Percentiles rank a stretch among this genome's conserved stretches.
These are phyloP conservation scores for Aplysia californica DNA, from an alignment of 1,140 invertebrate species.

Conservation along the genomic window DNA sequence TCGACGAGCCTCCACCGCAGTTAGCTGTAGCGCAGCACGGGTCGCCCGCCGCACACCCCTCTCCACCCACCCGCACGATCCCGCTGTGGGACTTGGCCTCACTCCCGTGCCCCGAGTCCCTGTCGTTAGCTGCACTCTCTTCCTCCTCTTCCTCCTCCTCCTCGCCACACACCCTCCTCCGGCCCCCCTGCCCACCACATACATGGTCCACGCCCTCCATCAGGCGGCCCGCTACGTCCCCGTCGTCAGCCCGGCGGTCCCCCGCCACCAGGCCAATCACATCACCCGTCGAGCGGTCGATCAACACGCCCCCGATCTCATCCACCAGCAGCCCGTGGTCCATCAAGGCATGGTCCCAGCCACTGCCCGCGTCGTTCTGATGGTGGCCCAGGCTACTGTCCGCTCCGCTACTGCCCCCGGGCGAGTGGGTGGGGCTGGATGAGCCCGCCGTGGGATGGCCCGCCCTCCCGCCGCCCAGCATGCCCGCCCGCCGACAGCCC, in stretches of 20 bases:
- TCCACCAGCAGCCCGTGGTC: too few relatives aligned
- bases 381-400: slow-evolving; percentile 4
- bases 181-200: too few relatives aligned
- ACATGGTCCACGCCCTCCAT: too few relatives aligned
- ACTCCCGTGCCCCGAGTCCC: slow-evolving; percentile 26
- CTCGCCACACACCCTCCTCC: too few relatives aligned
- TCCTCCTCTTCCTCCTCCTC: background rate
- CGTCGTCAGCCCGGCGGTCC: background rate
- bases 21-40: too few relatives aligned
- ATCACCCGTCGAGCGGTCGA: slow-evolving; percentile 11
- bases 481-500: slow-evolving; percentile 14
- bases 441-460: background rate
- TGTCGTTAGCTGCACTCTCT: background rate
- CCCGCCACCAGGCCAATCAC: slow-evolving; percentile 11
- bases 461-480: background rate
- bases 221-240: too few relatives aligned
- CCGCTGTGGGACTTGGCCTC: slow-evolving; percentile 18
- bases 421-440: slow-evolving; percentile 10
- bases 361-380: too few relatives aligned
- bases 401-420: background rate
- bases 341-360: too few relatives aligned
- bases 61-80: too few relatives aligned
- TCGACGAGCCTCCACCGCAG: too few relatives aligned
- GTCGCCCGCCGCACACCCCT: too few relatives aligned
- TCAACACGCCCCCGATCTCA: slow-evolving; percentile 16